Evolutionary conservation across 2,888 invertebrate genomes (phyloP).

Genomic region (Hyppa rectilinea): DNA sequence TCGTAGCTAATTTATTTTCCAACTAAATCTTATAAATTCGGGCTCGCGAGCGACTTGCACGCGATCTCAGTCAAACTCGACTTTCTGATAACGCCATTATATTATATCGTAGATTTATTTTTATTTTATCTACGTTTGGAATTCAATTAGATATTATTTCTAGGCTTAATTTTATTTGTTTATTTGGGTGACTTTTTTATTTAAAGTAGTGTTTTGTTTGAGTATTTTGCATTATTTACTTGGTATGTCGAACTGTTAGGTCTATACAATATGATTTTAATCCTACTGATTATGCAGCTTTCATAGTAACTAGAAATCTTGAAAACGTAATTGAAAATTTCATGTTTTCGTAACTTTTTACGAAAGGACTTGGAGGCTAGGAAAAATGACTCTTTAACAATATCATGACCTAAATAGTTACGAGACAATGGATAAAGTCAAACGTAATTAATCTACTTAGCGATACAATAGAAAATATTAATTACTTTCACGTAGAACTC

Average conservation of each 20-base stretch:
- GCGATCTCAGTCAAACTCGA: constrained; percentile 87
- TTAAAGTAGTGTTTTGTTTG: background rate
- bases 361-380: too few species aligned
- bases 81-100: constrained; percentile 87
- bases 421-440: background rate
- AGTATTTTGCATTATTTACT: background rate
- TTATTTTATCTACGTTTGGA: constrained; percentile 71
- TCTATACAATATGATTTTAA: background rate
- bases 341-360: background rate
- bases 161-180: constrained; percentile 42
- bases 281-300: background rate
- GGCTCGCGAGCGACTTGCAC: constrained; percentile 85
- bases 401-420: background rate
- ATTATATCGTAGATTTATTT: constrained; percentile 76
- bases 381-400: background rate
- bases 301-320: background rate
- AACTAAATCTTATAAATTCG: constrained; percentile 88
- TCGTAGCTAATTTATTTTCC: constrained; percentile 89
- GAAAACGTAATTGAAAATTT: background rate
- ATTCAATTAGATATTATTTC: constrained; percentile 59
- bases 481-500: background rate
- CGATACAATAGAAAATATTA: background rate
- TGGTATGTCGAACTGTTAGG: too few species aligned
- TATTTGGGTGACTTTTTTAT: constrained; percentile 3
- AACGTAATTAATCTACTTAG: background rate